Conservation (phyloP, 2,113 vertebrate genomes). For the Dendropsophus ebraccatus region DNA sequence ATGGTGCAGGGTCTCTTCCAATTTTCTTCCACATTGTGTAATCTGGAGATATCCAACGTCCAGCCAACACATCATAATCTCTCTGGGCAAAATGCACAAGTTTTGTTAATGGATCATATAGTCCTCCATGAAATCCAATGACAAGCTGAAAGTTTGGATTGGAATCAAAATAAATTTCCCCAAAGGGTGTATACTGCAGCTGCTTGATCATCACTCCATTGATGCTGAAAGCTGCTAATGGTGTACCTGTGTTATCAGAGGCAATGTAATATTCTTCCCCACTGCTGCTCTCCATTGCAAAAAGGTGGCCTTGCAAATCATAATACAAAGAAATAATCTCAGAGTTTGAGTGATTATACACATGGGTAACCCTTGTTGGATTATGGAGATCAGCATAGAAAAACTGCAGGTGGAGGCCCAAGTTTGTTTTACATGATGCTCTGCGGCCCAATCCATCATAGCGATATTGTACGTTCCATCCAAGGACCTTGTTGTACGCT, state of each 20-base stretch:
- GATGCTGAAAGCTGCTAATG: conserved; percentile 96
- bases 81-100: conserved; percentile 97
- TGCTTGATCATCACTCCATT: conserved; percentile 98
- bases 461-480: conserved; percentile 95
- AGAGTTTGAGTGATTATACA: conserved; percentile 98
- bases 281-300: conserved; percentile 98
- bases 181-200: conserved; percentile 96
- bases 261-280: conserved; percentile 97
- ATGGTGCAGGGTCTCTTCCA: conserved; percentile 90
- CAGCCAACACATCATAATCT: conserved; percentile 95
- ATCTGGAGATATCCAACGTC: conserved; percentile 96
- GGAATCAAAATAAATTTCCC: conserved; percentile 95
- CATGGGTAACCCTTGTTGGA: conserved; percentile 90
- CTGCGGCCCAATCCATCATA: conserved; percentile 92
- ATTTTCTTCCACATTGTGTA: conserved; percentile 96
- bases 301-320: conserved; percentile 96
- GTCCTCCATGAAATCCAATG: conserved; percentile 96
- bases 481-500: conserved; percentile 89
- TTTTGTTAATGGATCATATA: conserved; percentile 94
- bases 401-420: conserved; percentile 96
- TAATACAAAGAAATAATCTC: conserved; percentile 97
- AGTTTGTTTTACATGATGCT: conserved; percentile 93
- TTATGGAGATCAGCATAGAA: conserved; percentile 97
- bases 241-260: conserved; percentile 96
- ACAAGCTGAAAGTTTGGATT: conserved; percentile 97